Evolutionary conservation across 2,113 vertebrate species (phyloP).

Genomic region (Microcebus lehilahytsara): DNA sequence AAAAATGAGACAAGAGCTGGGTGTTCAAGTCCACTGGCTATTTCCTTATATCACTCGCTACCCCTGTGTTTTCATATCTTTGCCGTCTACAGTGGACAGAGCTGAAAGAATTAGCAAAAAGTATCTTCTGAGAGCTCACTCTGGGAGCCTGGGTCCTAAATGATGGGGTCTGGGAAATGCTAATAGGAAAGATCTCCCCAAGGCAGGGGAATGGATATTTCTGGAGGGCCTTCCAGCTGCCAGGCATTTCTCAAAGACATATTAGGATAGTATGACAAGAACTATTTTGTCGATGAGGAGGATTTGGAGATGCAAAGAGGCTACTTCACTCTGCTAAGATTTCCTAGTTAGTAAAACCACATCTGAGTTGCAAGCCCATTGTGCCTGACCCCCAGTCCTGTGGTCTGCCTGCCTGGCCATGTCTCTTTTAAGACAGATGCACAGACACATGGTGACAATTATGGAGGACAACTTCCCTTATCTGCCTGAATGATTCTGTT

Average conservation of each 20-base stretch:
- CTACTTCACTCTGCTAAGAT: neutral
- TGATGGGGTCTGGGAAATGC: neutral
- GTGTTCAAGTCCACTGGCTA: neutral
- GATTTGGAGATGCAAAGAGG: neutral
- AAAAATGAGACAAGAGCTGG: neutral
- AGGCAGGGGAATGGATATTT: neutral
- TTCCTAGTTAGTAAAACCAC: neutral
- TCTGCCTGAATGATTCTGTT: neutral
- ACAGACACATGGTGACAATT: neutral
- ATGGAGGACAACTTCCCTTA: neutral
- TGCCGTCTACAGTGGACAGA: neutral
- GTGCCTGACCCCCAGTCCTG: neutral
- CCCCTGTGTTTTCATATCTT: neutral
- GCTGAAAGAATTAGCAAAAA: neutral
- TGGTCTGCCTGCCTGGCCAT: neutral
- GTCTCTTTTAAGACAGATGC: neutral
- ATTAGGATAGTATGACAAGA: neutral
- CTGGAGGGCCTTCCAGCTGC: neutral
- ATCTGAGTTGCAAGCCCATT: neutral
- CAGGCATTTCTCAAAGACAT: neutral
- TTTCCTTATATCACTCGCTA: accelerated
- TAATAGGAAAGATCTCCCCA: neutral
- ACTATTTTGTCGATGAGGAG: neutral
- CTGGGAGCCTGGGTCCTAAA: neutral
- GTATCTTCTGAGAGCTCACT: neutral